These are phyloP conservation scores for Scaptomyza graminum DNA, from an alignment of 1,140 invertebrate species.

Conservation along the genomic window DNA sequence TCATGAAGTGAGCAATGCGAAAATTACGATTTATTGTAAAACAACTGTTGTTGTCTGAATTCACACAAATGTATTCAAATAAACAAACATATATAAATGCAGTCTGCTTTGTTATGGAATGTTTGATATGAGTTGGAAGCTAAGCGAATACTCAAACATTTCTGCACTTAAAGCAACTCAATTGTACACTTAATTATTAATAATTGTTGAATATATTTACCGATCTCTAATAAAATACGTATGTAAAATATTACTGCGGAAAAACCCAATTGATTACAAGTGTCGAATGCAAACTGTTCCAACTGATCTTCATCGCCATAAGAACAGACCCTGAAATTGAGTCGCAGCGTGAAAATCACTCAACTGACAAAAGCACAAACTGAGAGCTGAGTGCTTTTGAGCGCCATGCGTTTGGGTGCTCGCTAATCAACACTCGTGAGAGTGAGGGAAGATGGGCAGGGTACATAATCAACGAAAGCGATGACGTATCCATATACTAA, in stretches of 20 bases:
- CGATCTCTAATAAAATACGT: neutral
- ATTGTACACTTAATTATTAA: neutral
- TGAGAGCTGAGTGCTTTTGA: neutral
- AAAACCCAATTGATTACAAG: slow-evolving; percentile 31
- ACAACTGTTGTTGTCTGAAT: slow-evolving; percentile 9
- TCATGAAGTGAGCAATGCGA: slow-evolving; percentile 16
- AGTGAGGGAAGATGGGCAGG: neutral
- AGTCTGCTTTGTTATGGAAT: neutral
- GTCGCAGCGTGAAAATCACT: slow-evolving; percentile 12
- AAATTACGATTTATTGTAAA: slow-evolving; percentile 15
- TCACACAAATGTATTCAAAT: neutral
- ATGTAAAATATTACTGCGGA: neutral
- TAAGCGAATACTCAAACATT: neutral
- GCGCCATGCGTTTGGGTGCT: slow-evolving; percentile 5
- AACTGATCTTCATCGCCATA: slow-evolving; percentile 22
- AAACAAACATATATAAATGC: neutral
- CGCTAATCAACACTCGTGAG: slow-evolving; percentile 5
- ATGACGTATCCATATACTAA: slow-evolving; percentile 3
- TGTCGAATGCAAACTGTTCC: slow-evolving; percentile 26
- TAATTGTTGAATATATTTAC: neutral
- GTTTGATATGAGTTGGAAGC: neutral
- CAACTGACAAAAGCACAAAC: slow-evolving; percentile 10
- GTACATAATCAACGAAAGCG: slow-evolving; percentile 4
- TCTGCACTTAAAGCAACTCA: neutral
- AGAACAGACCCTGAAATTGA: slow-evolving; percentile 16